Evolutionary conservation across 1,140 invertebrate species (phyloP).

Genomic region (Zaprionus africanus): DNA sequence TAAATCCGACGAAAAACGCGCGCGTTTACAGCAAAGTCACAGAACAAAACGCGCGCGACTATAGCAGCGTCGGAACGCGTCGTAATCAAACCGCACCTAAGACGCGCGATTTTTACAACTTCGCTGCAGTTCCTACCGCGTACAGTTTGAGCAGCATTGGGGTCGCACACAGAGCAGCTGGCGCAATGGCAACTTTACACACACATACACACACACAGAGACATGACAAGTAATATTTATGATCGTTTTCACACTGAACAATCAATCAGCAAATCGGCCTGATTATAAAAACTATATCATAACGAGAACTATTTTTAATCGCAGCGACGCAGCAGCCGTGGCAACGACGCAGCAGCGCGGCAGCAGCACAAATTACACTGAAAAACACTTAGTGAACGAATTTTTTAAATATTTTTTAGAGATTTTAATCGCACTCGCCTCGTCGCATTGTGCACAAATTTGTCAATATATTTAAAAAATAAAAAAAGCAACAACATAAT

Average conservation of each 20-base stretch:
- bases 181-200: constrained; percentile 41
- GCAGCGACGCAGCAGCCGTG: background rate
- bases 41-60: background rate
- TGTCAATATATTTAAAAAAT: constrained; percentile 68
- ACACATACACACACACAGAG: constrained; percentile 6
- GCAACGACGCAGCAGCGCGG: background rate
- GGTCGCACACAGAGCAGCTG: constrained; percentile 23
- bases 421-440: constrained; percentile 64
- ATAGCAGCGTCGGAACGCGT: background rate
- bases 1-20: background rate
- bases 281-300: constrained; percentile 46
- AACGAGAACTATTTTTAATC: constrained; percentile 63
- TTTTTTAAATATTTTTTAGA: constrained; percentile 58
- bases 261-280: constrained; percentile 70
- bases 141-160: constrained; percentile 18
- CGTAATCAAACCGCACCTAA: background rate
- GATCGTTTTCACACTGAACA: constrained; percentile 66
- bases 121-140: background rate
- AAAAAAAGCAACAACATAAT: constrained; percentile 32
- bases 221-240: constrained; percentile 54
- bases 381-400: constrained; percentile 65
- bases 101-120: constrained; percentile 4
- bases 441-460: constrained; percentile 54
- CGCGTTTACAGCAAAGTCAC: background rate
- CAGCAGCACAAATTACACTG: constrained; percentile 41